phyloP scores from a whole-genome alignment of 2,113 vertebrate genomes.

The Electrona antarctica region DNA sequence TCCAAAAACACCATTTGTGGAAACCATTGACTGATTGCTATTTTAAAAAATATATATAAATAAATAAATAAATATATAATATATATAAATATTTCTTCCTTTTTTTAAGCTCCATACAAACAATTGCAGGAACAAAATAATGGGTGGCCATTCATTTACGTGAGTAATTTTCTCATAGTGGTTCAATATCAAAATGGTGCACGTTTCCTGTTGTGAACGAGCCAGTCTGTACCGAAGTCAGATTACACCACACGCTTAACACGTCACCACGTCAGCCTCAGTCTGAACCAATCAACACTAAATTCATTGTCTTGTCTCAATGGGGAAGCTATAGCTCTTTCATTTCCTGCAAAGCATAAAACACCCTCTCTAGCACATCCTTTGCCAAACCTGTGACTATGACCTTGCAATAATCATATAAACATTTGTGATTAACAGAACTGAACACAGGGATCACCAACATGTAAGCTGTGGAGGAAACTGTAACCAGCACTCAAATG shows the following conservation, averaged over 20 bases:
- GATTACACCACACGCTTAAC: not conserved
- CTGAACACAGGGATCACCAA: not conserved
- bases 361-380: not conserved
- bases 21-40: too few relatives aligned
- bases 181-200: not conserved
- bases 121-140: not conserved
- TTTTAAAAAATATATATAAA: too few relatives aligned
- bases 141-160: not conserved
- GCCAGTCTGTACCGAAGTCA: not conserved
- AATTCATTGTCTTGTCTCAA: not conserved
- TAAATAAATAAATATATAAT: too few relatives aligned
- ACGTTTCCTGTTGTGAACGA: constrained; percentile 4
- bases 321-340: constrained; percentile 30
- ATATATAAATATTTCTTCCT: too few relatives aligned
- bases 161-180: not conserved
- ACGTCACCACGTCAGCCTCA: not conserved
- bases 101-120: not conserved
- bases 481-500: not conserved
- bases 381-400: constrained; percentile 15
- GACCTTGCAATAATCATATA: constrained; percentile 9
- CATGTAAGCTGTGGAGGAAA: not conserved
- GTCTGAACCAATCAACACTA: constrained; percentile 1
- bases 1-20: too few relatives aligned
- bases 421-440: not conserved
- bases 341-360: constrained; percentile 6